Evolutionary conservation across 2,113 vertebrate species (phyloP).

Genomic region (Puffinus mauretanicus): DNA sequence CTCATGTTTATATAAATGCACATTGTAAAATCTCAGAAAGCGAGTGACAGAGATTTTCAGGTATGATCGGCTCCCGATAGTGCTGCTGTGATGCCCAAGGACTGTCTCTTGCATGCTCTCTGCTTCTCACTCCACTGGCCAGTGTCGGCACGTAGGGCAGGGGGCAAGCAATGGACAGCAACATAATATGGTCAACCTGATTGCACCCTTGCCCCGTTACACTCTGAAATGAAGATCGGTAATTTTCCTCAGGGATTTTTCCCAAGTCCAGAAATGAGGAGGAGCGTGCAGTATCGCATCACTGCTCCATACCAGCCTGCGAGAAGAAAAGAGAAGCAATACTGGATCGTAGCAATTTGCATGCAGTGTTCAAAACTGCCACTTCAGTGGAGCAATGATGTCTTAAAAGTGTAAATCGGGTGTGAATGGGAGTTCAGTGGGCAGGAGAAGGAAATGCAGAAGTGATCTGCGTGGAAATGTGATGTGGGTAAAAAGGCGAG

Average conservation of each 20-base stretch:
- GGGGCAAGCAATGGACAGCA: not conserved
- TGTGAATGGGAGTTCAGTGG: not conserved
- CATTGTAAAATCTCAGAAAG: not conserved
- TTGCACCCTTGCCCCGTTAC: not conserved
- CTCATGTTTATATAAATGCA: not conserved
- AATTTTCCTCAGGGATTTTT: not conserved
- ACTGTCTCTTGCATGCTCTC: not conserved
- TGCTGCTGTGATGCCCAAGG: not conserved
- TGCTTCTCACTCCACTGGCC: not conserved
- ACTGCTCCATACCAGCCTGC: not conserved
- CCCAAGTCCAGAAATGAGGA: not conserved
- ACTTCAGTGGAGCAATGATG: not conserved
- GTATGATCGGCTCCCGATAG: not conserved
- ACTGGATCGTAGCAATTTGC: not conserved
- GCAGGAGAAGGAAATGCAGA: not conserved
- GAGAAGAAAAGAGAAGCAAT: not conserved
- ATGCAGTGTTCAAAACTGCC: not conserved
- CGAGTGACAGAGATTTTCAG: not conserved
- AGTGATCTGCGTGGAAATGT: not conserved
- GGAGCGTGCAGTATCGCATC: rapidly evolving
- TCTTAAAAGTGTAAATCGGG: not conserved
- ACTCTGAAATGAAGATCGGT: not conserved
- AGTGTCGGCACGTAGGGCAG: not conserved
- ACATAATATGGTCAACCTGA: not conserved
- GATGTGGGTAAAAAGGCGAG: not conserved